Conservation (phyloP, 1,140 invertebrate species). For the Pseudomyrmex dendroicus region DNA sequence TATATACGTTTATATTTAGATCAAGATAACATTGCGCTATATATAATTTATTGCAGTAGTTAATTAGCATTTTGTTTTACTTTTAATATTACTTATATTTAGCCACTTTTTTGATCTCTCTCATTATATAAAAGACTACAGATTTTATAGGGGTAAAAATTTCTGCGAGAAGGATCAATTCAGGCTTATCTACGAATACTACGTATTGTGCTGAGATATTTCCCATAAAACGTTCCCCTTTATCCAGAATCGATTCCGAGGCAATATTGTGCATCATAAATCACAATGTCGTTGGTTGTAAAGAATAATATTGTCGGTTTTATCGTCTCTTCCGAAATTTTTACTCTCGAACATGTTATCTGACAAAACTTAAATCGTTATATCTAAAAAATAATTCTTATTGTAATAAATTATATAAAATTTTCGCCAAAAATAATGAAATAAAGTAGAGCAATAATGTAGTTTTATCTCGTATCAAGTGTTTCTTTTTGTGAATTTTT, state of each 20-base stretch:
- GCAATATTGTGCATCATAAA: slow-evolving; percentile 55
- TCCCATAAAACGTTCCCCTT: slow-evolving; percentile 49
- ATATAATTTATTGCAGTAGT: too few relatives aligned
- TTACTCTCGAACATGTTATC: not conserved
- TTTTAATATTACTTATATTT: too few relatives aligned
- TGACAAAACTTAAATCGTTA: not conserved
- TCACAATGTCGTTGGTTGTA: slow-evolving; percentile 38
- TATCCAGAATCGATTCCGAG: slow-evolving; percentile 29
- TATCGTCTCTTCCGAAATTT: slow-evolving; percentile 25
- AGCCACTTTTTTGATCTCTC: too few relatives aligned
- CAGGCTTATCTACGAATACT: slow-evolving; percentile 17
- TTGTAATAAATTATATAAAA: too few relatives aligned
- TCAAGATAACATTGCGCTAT: too few relatives aligned
- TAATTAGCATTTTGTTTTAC: too few relatives aligned
- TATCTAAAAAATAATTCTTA: not conserved
- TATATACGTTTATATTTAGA: too few relatives aligned
- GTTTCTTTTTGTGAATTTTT: not conserved
- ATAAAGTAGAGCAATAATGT: not conserved
- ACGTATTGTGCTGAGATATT: slow-evolving; percentile 31
- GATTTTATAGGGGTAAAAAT: slow-evolving; percentile 5
- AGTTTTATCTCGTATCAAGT: not conserved
- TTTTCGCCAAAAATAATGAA: not conserved
- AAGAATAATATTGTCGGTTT: slow-evolving; percentile 50
- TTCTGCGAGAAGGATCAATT: not conserved
- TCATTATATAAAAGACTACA: too few relatives aligned